Evolutionary conservation across 2,113 vertebrate species (phyloP).

Genomic region (Cyprinus carpio): DNA sequence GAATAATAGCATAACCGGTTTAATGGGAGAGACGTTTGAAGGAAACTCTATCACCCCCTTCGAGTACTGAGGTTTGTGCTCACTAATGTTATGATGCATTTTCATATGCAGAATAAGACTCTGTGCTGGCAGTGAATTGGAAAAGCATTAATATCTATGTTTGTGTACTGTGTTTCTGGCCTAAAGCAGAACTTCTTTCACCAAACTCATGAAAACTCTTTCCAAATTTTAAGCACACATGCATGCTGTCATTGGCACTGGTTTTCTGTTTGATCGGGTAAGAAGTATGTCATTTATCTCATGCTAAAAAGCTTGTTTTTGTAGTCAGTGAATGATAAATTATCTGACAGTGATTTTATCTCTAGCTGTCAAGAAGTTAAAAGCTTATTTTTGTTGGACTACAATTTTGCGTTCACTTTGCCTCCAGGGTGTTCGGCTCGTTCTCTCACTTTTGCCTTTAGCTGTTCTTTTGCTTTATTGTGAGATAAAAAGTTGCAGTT

Average conservation of each 20-base stretch:
- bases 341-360: constrained; percentile 10
- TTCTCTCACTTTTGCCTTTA: constrained; percentile 9
- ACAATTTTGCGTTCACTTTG: constrained; percentile 2
- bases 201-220: background rate
- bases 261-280: background rate
- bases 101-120: background rate
- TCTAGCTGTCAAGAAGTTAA: constrained; percentile 10
- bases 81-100: background rate
- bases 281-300: constrained; percentile 21
- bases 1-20: background rate
- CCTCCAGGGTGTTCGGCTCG: constrained; percentile 24
- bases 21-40: background rate
- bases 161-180: background rate
- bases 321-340: background rate
- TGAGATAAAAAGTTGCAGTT: too few species aligned
- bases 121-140: background rate
- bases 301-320: constrained; percentile 25
- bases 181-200: background rate
- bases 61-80: background rate
- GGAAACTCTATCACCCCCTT: constrained; percentile 2
- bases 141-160: background rate
- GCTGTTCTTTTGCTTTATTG: too few species aligned
- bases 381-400: constrained; percentile 24
- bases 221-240: background rate
- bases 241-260: background rate